Percentiles rank a stretch among this genome's conserved stretches.
These are phyloP conservation scores for Gallinago media DNA, from an alignment of 2,113 vertebrate genomes.

Conservation along the genomic window DNA sequence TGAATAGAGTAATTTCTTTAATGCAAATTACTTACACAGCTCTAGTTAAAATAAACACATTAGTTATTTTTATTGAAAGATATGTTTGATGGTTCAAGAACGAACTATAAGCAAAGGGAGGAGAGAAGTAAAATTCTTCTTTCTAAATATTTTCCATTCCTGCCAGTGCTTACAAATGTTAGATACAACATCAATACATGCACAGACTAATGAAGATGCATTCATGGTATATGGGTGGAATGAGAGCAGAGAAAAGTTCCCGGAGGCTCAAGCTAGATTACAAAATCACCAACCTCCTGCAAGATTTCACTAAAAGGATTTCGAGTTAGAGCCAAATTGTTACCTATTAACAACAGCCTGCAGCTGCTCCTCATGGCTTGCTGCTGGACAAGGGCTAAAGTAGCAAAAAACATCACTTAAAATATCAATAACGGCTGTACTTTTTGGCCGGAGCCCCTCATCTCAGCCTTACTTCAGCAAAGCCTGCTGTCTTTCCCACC, in stretches of 20 bases:
- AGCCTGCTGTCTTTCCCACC: neutral
- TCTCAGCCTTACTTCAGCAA: neutral
- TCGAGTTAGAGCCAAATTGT: conserved; percentile 4
- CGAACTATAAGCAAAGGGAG: neutral
- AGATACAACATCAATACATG: neutral
- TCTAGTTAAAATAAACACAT: conserved; percentile 59
- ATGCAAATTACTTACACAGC: conserved; percentile 54
- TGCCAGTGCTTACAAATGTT: neutral
- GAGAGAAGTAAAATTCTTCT: conserved; percentile 15
- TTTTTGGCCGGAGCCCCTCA: neutral
- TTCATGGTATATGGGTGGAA: neutral
- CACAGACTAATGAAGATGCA: conserved; percentile 28
- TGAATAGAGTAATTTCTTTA: conserved; percentile 59
- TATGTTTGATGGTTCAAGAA: neutral
- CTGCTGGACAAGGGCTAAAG: neutral
- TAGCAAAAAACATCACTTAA: neutral
- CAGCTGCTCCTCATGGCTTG: neutral
- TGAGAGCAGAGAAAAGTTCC: neutral
- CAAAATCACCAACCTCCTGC: neutral
- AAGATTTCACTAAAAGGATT: conserved; percentile 6
- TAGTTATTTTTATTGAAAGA: conserved; percentile 56
- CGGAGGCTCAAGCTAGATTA: neutral
- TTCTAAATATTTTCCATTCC: conserved; percentile 8
- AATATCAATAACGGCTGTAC: neutral
- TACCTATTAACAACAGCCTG: neutral